Percentiles rank a stretch among this genome's conserved stretches.
Evolutionary conservation across 2,888 invertebrate genomes (phyloP).

Genomic region (Hymenopus coronatus): DNA sequence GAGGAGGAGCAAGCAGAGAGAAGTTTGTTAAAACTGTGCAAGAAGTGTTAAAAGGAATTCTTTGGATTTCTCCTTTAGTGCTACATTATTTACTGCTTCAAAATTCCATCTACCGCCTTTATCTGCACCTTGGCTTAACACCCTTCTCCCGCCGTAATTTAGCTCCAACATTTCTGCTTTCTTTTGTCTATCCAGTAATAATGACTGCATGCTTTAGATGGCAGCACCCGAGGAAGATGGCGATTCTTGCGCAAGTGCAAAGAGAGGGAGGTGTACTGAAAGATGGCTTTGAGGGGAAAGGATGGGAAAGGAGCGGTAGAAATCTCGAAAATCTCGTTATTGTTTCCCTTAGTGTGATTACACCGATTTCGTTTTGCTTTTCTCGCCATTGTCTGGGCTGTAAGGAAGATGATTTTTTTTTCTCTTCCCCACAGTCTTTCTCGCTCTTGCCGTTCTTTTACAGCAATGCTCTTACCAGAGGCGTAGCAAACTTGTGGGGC

Average conservation of each 20-base stretch:
- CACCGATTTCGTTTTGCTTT: conserved; percentile 10
- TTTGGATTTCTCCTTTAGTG: background rate
- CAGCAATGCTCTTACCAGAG: background rate
- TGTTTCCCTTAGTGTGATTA: conserved; percentile 18
- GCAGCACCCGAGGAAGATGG: background rate
- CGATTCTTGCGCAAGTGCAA: background rate
- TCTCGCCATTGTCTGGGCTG: conserved; percentile 4
- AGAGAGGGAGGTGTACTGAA: background rate
- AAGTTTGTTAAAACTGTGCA: background rate
- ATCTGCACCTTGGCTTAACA: background rate
- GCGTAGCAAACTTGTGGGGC: too few species aligned
- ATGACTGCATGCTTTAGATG: conserved; percentile 16
- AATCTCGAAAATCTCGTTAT: conserved; percentile 21
- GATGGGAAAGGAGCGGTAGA: background rate
- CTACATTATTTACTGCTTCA: background rate
- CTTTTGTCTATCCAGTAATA: conserved; percentile 17
- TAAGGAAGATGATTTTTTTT: conserved; percentile 11
- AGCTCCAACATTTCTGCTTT: background rate
- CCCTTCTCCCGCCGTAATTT: conserved; percentile 5
- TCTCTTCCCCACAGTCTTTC: background rate
- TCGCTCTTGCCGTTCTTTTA: background rate
- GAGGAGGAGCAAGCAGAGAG: background rate
- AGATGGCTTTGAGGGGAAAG: conserved; percentile 13
- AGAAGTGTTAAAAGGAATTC: background rate
- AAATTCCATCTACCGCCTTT: background rate